phyloP scores from a whole-genome alignment of 2,797 vertebrate genomes.

The Labroides dimidiatus region DNA sequence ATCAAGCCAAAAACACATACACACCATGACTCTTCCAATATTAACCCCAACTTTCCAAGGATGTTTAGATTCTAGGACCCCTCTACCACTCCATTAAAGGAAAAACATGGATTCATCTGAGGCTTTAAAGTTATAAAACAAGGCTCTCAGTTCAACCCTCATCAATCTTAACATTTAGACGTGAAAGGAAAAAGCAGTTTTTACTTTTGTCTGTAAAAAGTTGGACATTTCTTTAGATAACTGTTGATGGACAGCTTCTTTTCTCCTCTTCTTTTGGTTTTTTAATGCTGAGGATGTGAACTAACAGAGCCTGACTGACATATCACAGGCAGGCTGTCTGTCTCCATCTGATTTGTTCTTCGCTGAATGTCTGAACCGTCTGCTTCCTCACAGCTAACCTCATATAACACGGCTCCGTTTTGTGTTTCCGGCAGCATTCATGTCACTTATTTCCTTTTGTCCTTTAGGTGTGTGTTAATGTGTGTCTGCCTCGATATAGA shows the following conservation, averaged over 20 bases:
- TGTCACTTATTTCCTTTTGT: conserved; percentile 41
- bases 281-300: conserved; percentile 23
- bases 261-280: conserved; percentile 1
- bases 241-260: conserved; percentile 30
- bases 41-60: too few species aligned
- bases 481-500: conserved; percentile 19
- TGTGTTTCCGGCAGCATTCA: conserved; percentile 14
- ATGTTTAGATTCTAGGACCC: too few species aligned
- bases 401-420: conserved; percentile 8
- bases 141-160: too few species aligned
- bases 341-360: conserved; percentile 14
- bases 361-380: conserved; percentile 12
- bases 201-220: conserved; percentile 30
- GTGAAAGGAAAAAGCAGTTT: not conserved
- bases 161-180: not conserved
- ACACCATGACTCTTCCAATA: too few species aligned
- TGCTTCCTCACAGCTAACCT: conserved; percentile 60
- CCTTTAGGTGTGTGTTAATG: conserved; percentile 23
- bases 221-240: conserved; percentile 23
- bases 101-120: too few species aligned
- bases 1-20: too few species aligned
- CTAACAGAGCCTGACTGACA: conserved; percentile 31
- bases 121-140: too few species aligned
- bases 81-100: too few species aligned
- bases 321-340: conserved; percentile 38